Evolutionary conservation across 2,113 vertebrate genomes (phyloP), one percentile per base, ranked within the genome.

Genomic region (Semicossyphus pulcher): DNA sequence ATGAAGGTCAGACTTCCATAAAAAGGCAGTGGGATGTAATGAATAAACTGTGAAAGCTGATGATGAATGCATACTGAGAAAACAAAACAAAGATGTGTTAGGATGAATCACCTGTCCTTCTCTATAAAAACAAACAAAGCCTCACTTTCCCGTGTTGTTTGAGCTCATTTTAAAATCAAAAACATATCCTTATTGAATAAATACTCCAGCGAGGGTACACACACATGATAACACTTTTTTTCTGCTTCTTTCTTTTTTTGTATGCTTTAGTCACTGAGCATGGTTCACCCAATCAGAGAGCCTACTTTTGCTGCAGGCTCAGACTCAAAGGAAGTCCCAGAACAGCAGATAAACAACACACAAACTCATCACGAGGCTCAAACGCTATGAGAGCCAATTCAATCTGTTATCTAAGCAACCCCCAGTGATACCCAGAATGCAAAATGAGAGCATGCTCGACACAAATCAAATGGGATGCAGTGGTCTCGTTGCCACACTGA

Each of bases 1-100:
- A 86, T 91, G 83, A 92, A 92, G 91, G 91, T 92, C 90, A 92
- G 83, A 81, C 75, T 59, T 41, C 15, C 16, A 47, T 26, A 47
- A 67, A 70, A 72, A 48, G 34, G 59, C 59, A 56, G 51, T 32
- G 62, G 37, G 45, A 45, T 54, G 44, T 36, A 45, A n/a, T 28
- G 34, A 75, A 77, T 36, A 10, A 56, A 58, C 7, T 56, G 56
- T 31, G 34, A 51, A 71, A 26, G 25, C 21, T 8, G 20, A 48
- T 31, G 23, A 53, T 49, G 8, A 66, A 61, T 47, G 2, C 14
- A 18, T 4, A 7, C 4, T 29, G 15, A 12, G 2, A 7, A 52
- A 10, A 44, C 54, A 11, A 26, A 26, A 63, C 8, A 76, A 4
- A 64, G 4, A 34, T 23, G 36, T 21, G 14, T 44, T 29, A 11